Conservation (phyloP, 2,888 invertebrate genomes). For the Volucella inanis region DNA sequence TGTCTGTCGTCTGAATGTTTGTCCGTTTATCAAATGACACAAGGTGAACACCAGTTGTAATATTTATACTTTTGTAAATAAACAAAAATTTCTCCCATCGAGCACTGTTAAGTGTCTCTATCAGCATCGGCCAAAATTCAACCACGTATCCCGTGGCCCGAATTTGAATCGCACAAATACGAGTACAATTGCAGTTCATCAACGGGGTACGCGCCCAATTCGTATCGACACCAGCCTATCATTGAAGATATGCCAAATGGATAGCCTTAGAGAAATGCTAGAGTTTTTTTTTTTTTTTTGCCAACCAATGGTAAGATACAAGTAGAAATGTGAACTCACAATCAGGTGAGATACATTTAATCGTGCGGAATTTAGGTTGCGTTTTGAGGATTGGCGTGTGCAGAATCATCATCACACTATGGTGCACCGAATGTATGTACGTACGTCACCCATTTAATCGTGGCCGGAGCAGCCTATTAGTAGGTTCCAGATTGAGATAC, state of each 20-base stretch:
- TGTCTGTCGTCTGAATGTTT: neutral
- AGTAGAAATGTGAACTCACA: slow-evolving; percentile 23
- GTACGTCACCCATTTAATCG: slow-evolving; percentile 31
- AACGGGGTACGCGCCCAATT: slow-evolving; percentile 22
- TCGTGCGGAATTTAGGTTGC: slow-evolving; percentile 56
- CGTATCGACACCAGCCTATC: slow-evolving; percentile 42
- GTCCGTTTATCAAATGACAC: slow-evolving; percentile 68
- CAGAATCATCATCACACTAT: slow-evolving; percentile 30
- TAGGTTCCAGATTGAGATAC: slow-evolving; percentile 45
- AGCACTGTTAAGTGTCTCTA: slow-evolving; percentile 12
- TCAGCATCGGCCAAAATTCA: slow-evolving; percentile 15
- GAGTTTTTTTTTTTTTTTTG: slow-evolving; percentile 7
- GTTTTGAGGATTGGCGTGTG: slow-evolving; percentile 33
- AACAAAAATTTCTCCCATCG: slow-evolving; percentile 25
- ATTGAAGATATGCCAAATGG: slow-evolving; percentile 70
- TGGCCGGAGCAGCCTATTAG: slow-evolving; percentile 3
- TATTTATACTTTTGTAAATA: slow-evolving; percentile 67
- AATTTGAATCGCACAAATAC: slow-evolving; percentile 17
- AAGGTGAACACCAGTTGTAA: slow-evolving; percentile 69
- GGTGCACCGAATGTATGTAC: slow-evolving; percentile 9
- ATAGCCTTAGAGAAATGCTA: slow-evolving; percentile 62
- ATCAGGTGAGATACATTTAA: slow-evolving; percentile 67
- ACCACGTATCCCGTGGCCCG: slow-evolving; percentile 2
- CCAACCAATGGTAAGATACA: slow-evolving; percentile 35
- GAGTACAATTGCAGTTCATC: slow-evolving; percentile 28